Conservation (phyloP, 2,113 vertebrate genomes). For the Gymnorhina tibicen region DNA sequence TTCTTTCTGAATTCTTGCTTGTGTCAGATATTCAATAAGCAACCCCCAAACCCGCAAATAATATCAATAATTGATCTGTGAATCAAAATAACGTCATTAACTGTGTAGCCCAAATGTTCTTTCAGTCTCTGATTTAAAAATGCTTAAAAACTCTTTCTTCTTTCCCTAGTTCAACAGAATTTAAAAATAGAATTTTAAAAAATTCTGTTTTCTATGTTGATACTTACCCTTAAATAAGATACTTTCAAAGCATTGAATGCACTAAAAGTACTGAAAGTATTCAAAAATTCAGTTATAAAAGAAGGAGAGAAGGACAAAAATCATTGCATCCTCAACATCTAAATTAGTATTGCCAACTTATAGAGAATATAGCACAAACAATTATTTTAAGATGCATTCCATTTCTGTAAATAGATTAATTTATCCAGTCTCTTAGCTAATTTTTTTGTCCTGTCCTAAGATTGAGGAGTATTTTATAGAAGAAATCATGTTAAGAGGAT, state of each 20-base stretch:
- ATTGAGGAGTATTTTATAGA: background rate
- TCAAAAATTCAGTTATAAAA: background rate
- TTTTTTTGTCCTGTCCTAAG: background rate
- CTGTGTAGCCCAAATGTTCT: background rate
- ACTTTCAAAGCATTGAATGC: background rate
- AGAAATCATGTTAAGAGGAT: background rate
- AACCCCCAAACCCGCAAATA: background rate
- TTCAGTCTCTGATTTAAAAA: background rate
- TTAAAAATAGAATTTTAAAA: background rate
- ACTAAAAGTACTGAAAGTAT: background rate
- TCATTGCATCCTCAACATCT: background rate
- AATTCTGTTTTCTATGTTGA: background rate
- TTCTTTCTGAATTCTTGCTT: background rate
- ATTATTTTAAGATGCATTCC: background rate
- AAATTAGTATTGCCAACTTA: background rate
- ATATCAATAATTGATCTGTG: background rate
- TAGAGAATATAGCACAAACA: background rate
- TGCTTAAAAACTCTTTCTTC: background rate
- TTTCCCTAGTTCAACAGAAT: background rate
- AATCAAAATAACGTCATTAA: background rate
- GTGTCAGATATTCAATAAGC: background rate
- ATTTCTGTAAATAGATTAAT: background rate
- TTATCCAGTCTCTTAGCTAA: background rate
- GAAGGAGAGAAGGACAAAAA: background rate
- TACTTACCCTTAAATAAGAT: background rate